Evolutionary conservation across 2,797 vertebrate species (phyloP).

Genomic region (Amblyraja radiata): DNA sequence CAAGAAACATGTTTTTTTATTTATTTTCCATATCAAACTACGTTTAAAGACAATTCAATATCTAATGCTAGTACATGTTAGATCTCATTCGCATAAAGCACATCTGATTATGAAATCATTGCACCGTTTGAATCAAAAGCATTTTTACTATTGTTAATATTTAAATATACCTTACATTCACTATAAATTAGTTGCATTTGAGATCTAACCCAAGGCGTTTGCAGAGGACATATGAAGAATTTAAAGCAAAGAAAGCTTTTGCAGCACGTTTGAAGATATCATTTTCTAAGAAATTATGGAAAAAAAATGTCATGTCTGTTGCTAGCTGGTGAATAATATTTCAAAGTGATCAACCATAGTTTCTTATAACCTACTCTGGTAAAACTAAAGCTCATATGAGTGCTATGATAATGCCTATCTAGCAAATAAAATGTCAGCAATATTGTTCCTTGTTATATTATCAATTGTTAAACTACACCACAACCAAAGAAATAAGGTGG

Average conservation of each 20-base stretch:
- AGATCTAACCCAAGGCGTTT: conserved; percentile 1
- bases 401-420: not conserved
- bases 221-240: not conserved
- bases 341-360: not conserved
- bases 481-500: not conserved
- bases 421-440: conserved; percentile 10
- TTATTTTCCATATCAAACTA: conserved; percentile 24
- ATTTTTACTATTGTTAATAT: not conserved
- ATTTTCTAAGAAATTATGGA: not conserved
- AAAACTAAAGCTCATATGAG: not conserved
- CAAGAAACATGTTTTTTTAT: not conserved
- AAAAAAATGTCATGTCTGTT: not conserved
- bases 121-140: not conserved
- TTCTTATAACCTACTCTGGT: not conserved
- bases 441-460: not conserved
- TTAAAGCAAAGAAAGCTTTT: not conserved
- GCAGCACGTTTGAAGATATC: not conserved
- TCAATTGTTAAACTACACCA: conserved; percentile 22
- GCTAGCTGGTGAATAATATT: not conserved
- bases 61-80: not conserved
- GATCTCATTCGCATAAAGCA: not conserved
- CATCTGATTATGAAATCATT: not conserved
- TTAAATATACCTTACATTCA: conserved; percentile 22
- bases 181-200: conserved; percentile 22
- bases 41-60: not conserved